Evolutionary conservation across 1,140 invertebrate species (phyloP).

Genomic region (Bombus confusus): DNA sequence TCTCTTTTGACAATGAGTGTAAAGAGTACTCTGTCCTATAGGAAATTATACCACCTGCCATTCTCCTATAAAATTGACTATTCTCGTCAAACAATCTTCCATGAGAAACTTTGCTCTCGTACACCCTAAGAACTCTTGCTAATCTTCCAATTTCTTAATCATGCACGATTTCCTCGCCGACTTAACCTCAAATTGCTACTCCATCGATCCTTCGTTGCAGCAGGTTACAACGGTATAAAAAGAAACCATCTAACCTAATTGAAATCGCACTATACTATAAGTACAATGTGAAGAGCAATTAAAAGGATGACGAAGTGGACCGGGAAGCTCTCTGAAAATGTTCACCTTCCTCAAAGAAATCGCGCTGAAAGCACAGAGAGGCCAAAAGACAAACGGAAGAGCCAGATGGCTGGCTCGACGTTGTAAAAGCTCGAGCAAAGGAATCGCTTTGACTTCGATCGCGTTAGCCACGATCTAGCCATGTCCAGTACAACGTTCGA

Average conservation of each 20-base stretch:
- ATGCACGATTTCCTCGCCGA: background rate
- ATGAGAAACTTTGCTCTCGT: background rate
- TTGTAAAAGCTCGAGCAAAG: background rate
- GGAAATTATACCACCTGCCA: background rate
- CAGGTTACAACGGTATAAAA: too few species aligned
- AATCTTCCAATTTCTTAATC: constrained; percentile 7
- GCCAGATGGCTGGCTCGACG: background rate
- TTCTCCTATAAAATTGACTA: background rate
- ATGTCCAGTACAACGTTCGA: background rate
- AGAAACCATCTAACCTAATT: background rate
- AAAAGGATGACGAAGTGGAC: constrained; percentile 4
- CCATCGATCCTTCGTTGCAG: background rate
- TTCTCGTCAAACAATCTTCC: too few species aligned
- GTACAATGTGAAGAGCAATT: background rate
- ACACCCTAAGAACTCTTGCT: background rate
- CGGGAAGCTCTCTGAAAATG: background rate
- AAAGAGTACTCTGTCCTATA: background rate
- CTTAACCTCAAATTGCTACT: background rate
- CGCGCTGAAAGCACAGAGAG: background rate
- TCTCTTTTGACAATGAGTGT: background rate
- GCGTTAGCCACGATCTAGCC: background rate
- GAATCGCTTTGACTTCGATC: constrained; percentile 1
- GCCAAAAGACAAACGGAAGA: background rate
- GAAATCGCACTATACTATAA: background rate
- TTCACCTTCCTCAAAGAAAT: constrained; percentile 7